Evolutionary conservation across 2,113 vertebrate genomes (phyloP).

Genomic region (Gasterosteus aculeatus): DNA sequence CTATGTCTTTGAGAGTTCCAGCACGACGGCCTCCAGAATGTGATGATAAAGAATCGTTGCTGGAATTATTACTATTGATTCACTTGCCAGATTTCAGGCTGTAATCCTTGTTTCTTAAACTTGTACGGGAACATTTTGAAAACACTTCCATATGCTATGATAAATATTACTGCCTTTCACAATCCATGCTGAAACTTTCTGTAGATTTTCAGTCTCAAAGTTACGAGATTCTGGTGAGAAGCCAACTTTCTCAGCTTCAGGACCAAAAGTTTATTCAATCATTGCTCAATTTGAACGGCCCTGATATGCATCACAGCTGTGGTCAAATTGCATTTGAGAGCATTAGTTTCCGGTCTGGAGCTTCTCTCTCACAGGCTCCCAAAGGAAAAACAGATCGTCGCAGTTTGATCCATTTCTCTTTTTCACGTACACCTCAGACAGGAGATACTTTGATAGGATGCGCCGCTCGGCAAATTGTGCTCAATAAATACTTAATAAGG

Average conservation of each 20-base stretch:
- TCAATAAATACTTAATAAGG: conserved; percentile 21
- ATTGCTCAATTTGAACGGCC: background rate
- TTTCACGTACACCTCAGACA: conserved; percentile 23
- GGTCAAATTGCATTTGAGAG: conserved; percentile 17
- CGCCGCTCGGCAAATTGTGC: conserved; percentile 8
- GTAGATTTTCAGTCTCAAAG: background rate
- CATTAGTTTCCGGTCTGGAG: conserved; percentile 36
- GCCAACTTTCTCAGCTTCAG: conserved; percentile 4
- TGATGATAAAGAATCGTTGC: background rate
- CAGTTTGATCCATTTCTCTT: conserved; percentile 1
- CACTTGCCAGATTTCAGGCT: background rate
- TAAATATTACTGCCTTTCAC: background rate
- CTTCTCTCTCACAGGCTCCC: conserved; percentile 16
- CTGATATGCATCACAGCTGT: conserved; percentile 11
- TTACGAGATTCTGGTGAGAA: background rate
- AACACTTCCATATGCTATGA: background rate
- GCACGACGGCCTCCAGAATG: background rate
- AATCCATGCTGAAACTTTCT: conserved; percentile 1
- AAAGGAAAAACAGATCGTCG: conserved; percentile 53
- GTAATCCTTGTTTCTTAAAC: background rate
- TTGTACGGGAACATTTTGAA: background rate
- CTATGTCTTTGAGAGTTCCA: background rate
- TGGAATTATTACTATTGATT: background rate
- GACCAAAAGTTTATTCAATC: background rate
- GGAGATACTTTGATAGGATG: conserved; percentile 14